Base-by-base conservation (phyloP, 2,797 vertebrate genomes). In the Crax fasciolata region DNA sequence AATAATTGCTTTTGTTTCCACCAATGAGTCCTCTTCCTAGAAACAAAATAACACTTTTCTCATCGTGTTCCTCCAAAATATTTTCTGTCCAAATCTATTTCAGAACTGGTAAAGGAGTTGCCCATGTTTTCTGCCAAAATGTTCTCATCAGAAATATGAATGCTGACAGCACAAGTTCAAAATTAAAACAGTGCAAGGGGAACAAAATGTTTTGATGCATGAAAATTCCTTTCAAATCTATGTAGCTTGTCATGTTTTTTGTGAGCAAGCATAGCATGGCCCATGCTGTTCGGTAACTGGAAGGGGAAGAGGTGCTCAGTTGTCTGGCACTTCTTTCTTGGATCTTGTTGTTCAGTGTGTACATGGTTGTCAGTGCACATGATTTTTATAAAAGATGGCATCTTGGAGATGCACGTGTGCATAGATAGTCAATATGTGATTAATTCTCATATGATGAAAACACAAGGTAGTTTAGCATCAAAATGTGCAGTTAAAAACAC, bases 121-220 rank as follows among this genome's bases (percentile, higher is more conserved):
- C 28, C 73, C 8, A 0, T 81, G 8, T 85, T 78, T 84, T 77
- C 74, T 96, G 70, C 87, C 76, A 91, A 84, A 96, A 66, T 30
- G n/a, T 2, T 66, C 18, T 81, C 78, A 32, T 89, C 43, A 38
- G 52, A 30, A 32, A 63, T 84, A 77, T 75, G 43, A 65, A 18
- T 84, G 73, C 58, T 85, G 84, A 81, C 62, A 95, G 79, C 39
- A 35, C 13, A 78, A 91, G 41, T 24, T 96, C 58, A 84, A 87
- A 95, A 93, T 86, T 62, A 84, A 94, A 91, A 57, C 35, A 66
- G 21, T 15, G 30, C 12, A 65, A 51, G 24, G 19, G 25, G 55
- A 86, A 79, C 51, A 57, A 81, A 89, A 86, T 75, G 7, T 76
- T 90, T 89, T 91, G 55, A 66, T 86, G 63, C 21, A 52, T 52